phyloP scores from a whole-genome alignment of 2,113 vertebrate species.

The Chiloscyllium plagiosum region DNA sequence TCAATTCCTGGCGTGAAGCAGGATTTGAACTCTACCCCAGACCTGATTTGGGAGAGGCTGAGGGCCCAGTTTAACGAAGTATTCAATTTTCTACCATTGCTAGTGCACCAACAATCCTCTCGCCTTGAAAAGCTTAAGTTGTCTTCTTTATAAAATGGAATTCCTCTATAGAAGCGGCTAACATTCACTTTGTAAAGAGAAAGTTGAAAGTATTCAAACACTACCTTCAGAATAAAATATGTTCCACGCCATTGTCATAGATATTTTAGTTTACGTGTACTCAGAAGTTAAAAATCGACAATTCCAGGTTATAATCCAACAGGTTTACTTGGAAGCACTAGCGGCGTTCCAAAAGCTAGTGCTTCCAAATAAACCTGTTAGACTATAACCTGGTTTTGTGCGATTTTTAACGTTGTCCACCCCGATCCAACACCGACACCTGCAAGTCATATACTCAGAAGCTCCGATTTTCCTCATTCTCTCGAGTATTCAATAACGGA shows the following conservation, averaged over 20 bases:
- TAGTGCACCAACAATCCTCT: neutral
- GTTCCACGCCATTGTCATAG: too few species aligned
- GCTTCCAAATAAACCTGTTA: too few species aligned
- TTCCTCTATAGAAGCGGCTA: neutral
- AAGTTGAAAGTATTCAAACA: neutral
- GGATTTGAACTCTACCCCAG: neutral
- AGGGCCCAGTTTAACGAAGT: neutral
- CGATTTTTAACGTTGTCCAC: too few species aligned
- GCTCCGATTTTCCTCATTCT: too few species aligned
- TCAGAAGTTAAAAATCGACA: neutral
- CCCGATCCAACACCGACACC: too few species aligned
- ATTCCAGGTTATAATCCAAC: too few species aligned
- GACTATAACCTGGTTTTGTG: too few species aligned
- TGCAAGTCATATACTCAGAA: neutral
- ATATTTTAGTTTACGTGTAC: neutral
- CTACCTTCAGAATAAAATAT: neutral
- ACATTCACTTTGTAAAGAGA: neutral
- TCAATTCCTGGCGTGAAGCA: neutral
- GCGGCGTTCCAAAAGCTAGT: too few species aligned
- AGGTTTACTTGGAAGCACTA: too few species aligned
- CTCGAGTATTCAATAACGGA: neutral
- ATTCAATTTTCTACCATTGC: neutral
- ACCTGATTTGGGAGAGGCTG: neutral
- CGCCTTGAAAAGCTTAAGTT: neutral
- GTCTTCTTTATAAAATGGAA: neutral